These are phyloP conservation scores for Vanessa atalanta DNA, from an alignment of 1,140 invertebrate species.

Conservation along the genomic window DNA sequence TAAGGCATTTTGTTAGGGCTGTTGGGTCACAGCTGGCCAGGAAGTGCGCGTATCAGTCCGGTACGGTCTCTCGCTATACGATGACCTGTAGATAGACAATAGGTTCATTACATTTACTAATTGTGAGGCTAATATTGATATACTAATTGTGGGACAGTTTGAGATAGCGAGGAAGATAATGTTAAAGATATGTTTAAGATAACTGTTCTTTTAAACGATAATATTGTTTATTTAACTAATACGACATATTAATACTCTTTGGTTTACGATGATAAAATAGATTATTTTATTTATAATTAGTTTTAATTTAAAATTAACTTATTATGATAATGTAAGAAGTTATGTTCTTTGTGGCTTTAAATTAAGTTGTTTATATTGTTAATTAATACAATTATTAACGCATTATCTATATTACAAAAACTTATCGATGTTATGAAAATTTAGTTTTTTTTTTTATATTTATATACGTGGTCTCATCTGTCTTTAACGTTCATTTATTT, in stretches of 20 bases:
- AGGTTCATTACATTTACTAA: conserved; percentile 43
- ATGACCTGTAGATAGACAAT: conserved; percentile 71
- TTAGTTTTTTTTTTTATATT: too few species aligned
- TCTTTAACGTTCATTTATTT: too few species aligned
- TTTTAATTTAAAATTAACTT: neutral
- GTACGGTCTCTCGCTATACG: conserved; percentile 42
- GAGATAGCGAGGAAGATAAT: conserved; percentile 11
- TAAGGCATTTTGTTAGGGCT: conserved; percentile 70
- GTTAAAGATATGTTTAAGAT: neutral
- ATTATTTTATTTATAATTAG: neutral
- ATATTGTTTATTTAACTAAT: neutral
- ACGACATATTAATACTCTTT: neutral
- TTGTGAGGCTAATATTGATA: conserved; percentile 33
- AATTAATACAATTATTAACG: too few species aligned
- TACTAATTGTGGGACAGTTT: conserved; percentile 8
- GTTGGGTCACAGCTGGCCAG: conserved; percentile 72
- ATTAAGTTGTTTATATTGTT: too few species aligned
- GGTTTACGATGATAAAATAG: neutral
- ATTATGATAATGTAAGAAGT: too few species aligned
- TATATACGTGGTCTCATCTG: too few species aligned
- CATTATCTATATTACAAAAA: too few species aligned
- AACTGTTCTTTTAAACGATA: neutral
- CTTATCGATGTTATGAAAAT: too few species aligned
- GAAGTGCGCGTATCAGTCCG: conserved; percentile 62
- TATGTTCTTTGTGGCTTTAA: too few species aligned